Conservation (phyloP, 2,113 vertebrate species). For the Aphyosemion australe region DNA sequence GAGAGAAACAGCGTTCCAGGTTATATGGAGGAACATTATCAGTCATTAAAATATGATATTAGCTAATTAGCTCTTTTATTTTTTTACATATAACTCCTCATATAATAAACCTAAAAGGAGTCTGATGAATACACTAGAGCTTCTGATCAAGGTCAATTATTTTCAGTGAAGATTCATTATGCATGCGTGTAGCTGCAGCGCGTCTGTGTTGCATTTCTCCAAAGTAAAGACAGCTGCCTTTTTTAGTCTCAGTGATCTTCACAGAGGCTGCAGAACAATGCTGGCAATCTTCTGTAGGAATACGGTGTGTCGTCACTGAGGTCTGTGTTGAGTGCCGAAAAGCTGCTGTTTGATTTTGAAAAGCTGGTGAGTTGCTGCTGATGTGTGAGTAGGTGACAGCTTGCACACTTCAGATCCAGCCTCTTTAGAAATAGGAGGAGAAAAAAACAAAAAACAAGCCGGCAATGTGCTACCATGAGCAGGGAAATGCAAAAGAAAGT, state of each 20-base stretch:
- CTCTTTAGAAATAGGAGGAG: slow-evolving; percentile 54
- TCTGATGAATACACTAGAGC: slow-evolving; percentile 46
- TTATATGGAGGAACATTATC: slow-evolving; percentile 38
- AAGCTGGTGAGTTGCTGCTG: slow-evolving; percentile 49
- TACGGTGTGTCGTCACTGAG: slow-evolving; percentile 27
- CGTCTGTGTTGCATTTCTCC: slow-evolving; percentile 55
- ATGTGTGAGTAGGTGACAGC: slow-evolving; percentile 52
- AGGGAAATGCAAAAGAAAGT: slow-evolving; percentile 38
- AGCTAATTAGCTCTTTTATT: slow-evolving; percentile 18
- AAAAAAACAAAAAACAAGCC: not conserved
- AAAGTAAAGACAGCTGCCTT: slow-evolving; percentile 67
- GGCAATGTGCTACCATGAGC: slow-evolving; percentile 17
- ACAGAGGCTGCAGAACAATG: slow-evolving; percentile 58
- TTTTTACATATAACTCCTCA: slow-evolving; percentile 35
- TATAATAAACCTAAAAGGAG: slow-evolving; percentile 48
- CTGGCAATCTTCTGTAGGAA: slow-evolving; percentile 63
- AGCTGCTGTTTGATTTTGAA: slow-evolving; percentile 63
- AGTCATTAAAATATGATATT: slow-evolving; percentile 33
- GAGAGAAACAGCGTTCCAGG: not conserved
- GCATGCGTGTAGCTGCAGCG: slow-evolving; percentile 35
- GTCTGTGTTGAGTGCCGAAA: slow-evolving; percentile 42
- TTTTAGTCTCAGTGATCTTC: slow-evolving; percentile 55
- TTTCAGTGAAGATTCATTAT: slow-evolving; percentile 40
- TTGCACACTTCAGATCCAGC: slow-evolving; percentile 50
- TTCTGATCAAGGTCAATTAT: slow-evolving; percentile 65